phyloP scores from a whole-genome alignment of 2,113 vertebrate species.

The Anguilla rostrata region DNA sequence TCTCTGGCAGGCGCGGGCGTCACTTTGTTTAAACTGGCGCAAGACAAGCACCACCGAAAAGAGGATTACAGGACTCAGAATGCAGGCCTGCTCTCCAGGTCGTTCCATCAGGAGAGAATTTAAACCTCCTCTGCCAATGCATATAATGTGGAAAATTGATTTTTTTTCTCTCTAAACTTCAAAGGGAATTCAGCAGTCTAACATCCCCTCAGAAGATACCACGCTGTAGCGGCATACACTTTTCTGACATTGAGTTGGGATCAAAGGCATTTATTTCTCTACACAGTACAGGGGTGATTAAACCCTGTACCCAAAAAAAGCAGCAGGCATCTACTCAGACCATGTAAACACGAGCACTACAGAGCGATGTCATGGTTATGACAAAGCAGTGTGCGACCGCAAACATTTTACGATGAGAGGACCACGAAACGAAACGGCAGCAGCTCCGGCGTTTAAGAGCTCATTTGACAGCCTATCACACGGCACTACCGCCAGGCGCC shows the following conservation, averaged over 20 bases:
- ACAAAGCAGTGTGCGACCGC: not conserved
- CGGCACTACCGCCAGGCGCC: not conserved
- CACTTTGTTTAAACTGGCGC: not conserved
- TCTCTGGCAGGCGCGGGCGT: not conserved
- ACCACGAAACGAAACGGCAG: not conserved
- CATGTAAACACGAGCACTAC: not conserved
- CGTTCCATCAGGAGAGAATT: not conserved
- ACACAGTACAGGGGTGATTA: not conserved
- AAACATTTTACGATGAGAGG: not conserved
- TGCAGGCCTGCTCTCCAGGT: not conserved
- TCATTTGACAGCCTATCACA: constrained; percentile 5
- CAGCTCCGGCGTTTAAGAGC: not conserved
- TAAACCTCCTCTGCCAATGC: not conserved
- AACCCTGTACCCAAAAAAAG: not conserved
- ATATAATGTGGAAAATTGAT: not conserved
- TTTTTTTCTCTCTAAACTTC: not conserved
- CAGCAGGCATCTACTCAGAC: not conserved
- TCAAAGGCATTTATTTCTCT: not conserved
- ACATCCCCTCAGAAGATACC: not conserved
- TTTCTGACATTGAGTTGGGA: not conserved
- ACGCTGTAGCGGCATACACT: not conserved
- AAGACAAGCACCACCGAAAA: not conserved
- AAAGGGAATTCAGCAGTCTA: not conserved
- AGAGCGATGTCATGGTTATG: not conserved
- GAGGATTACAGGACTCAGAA: not conserved